Conservation (phyloP, 1,140 invertebrate species). For the Drosophila ananassae region DNA sequence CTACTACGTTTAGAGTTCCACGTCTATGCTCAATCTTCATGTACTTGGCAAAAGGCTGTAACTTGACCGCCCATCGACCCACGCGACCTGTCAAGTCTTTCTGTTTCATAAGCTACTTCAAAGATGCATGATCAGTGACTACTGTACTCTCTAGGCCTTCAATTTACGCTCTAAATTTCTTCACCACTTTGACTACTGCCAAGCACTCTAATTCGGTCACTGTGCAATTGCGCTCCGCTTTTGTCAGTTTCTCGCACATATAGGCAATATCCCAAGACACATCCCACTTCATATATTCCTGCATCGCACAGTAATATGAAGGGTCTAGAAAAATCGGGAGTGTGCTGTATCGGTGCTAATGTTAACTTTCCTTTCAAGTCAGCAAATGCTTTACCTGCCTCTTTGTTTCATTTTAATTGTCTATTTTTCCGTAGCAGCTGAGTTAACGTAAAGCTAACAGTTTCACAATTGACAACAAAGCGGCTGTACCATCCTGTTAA, state of each 20-base stretch:
- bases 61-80: slow-evolving; percentile 15
- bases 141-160: slow-evolving; percentile 26
- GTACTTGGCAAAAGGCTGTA: no score
- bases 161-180: slow-evolving; percentile 37
- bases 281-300: slow-evolving; percentile 19
- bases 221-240: slow-evolving; percentile 46
- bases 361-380: slow-evolving; percentile 17
- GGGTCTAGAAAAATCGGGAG: slow-evolving; percentile 21
- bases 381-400: neutral
- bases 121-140: slow-evolving; percentile 34
- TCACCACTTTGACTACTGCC: slow-evolving; percentile 22
- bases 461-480: slow-evolving; percentile 76
- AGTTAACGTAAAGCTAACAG: slow-evolving; percentile 13
- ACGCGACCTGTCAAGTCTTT: slow-evolving; percentile 34
- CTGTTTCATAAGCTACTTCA: slow-evolving; percentile 40
- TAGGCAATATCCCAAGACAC: slow-evolving; percentile 29
- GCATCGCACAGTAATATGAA: slow-evolving; percentile 51
- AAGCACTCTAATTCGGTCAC: slow-evolving; percentile 49
- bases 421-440: slow-evolving; percentile 29
- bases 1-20: no score
- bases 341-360: neutral
- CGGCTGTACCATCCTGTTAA: slow-evolving; percentile 82
- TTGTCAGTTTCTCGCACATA: slow-evolving; percentile 47
- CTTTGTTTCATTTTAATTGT: slow-evolving; percentile 1
- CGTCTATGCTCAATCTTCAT: no score